Evolutionary conservation across 2,797 vertebrate species (phyloP), one percentile per base, ranked within the genome.

Genomic region (Vespertilio murinus): DNA sequence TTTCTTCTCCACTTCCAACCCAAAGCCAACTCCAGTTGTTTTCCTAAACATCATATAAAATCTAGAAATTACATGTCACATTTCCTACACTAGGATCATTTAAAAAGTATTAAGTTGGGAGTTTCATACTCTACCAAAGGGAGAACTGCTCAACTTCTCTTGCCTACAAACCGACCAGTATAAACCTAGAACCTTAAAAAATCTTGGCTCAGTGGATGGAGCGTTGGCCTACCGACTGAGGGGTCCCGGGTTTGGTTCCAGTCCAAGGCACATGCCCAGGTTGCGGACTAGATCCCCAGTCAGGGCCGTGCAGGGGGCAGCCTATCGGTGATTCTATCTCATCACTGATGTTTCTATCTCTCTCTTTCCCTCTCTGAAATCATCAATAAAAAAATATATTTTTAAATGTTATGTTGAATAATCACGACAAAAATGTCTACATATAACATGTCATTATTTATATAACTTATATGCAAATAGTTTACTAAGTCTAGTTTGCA

Each of bases 401-500:
- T 61, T 30, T 3, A 14, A 96, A 75, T 22, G 20, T 49, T 49
- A 78, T 38, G 85, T 12, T 71, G 30, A 93, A 90, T 69, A 56
- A 83, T 65, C 79, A 90, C 40, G n/a, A 69, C 22, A 89, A 93
- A 40, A 90, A 56, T 38, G 17, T 64, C 42, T n/a, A 91, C 22
- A 91, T 65, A 69, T 65, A 88, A 89, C 7, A 86, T 74, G 49
- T 77, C 33, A 84, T 74, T 95, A 93, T 45, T 91, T 94, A 90
- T 94, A 75, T 40, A 61, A 61, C 59, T 61, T 61, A 30, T 61
- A 71, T 67, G 22, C 10, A 87, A 59, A 6, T 30, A 61, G 10
- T 52, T 79, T 89, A 89, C 70, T 88, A 90, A 75, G 6, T 64
- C 89, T 91, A 86, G 69, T 90, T 82, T 12, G 25, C 49, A 93